A percentile compares a stretch with the other conserved stretches of the same genome.
phyloP scores from a whole-genome alignment of 2,797 vertebrate genomes.

The Sardinella longiceps region DNA sequence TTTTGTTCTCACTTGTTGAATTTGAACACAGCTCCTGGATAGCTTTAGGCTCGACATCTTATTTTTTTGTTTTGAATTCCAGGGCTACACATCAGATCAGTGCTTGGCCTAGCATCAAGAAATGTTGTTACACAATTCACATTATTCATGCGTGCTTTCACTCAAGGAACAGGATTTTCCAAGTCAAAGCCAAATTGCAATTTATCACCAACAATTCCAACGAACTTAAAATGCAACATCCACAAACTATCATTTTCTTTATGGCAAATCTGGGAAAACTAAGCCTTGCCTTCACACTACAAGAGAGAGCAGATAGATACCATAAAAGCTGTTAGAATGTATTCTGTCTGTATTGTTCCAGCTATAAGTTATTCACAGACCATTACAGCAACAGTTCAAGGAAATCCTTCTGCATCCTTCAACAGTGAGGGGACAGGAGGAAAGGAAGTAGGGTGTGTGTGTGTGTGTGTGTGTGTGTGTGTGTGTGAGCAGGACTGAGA shows the following conservation, averaged over 20 bases:
- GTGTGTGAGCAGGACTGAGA: too few species aligned
- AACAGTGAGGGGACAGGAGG: not conserved
- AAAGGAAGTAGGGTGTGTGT: not conserved
- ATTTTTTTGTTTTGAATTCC: too few species aligned
- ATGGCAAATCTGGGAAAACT: not conserved
- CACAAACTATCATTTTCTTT: too few species aligned
- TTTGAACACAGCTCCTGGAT: too few species aligned
- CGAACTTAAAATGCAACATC: too few species aligned
- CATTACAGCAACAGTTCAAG: not conserved
- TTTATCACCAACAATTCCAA: not conserved
- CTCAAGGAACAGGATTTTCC: not conserved
- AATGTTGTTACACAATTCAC: not conserved
- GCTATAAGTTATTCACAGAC: not conserved
- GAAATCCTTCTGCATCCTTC: not conserved
- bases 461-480: not conserved
- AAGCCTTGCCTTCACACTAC: not conserved
- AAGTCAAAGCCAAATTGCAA: not conserved
- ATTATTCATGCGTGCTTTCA: not conserved
- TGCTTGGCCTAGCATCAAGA: not conserved
- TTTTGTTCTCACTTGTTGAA: too few species aligned
- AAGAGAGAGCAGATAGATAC: not conserved
- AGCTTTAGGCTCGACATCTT: too few species aligned
- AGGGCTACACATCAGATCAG: not conserved
- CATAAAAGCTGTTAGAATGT: too few species aligned
- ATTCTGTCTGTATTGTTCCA: not conserved